Evolutionary conservation across 2,113 vertebrate species (phyloP).

Genomic region (Prionailurus bengalensis): DNA sequence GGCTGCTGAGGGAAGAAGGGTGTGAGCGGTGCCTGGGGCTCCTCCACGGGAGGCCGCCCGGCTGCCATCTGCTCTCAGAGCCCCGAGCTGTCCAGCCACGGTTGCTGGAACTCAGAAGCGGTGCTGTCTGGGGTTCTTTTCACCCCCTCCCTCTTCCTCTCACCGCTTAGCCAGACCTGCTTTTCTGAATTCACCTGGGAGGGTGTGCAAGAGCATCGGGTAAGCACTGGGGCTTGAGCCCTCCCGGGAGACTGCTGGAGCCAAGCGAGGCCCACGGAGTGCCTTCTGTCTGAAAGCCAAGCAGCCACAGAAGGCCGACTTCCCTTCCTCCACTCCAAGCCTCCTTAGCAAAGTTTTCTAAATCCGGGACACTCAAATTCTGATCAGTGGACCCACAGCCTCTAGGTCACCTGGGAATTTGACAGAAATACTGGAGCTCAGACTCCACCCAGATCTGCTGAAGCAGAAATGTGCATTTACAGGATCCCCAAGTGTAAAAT

Average conservation of each 20-base stretch:
- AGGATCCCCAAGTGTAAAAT: background rate
- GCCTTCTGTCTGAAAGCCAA: background rate
- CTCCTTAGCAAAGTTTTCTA: background rate
- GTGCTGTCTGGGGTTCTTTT: background rate
- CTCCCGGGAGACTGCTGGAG: background rate
- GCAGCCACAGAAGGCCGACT: fast-evolving
- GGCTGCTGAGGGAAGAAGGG: conserved; percentile 39
- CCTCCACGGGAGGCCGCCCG: too few species aligned
- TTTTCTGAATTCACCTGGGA: background rate
- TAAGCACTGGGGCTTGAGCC: background rate
- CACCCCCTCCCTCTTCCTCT: background rate
- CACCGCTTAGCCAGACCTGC: background rate
- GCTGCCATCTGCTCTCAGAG: conserved; percentile 44
- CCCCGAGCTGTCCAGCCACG: background rate
- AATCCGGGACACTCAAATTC: background rate
- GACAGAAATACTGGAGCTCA: background rate
- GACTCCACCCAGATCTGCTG: background rate
- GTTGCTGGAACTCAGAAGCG: background rate
- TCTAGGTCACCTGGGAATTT: background rate
- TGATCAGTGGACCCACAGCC: background rate
- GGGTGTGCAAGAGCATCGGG: fast-evolving
- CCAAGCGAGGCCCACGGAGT: too few species aligned
- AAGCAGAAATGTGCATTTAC: background rate
- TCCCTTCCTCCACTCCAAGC: fast-evolving
- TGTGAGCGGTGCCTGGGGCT: conserved; percentile 69